phyloP scores from a whole-genome alignment of 2,888 invertebrate genomes.

The Himalopsyche anomala region DNA sequence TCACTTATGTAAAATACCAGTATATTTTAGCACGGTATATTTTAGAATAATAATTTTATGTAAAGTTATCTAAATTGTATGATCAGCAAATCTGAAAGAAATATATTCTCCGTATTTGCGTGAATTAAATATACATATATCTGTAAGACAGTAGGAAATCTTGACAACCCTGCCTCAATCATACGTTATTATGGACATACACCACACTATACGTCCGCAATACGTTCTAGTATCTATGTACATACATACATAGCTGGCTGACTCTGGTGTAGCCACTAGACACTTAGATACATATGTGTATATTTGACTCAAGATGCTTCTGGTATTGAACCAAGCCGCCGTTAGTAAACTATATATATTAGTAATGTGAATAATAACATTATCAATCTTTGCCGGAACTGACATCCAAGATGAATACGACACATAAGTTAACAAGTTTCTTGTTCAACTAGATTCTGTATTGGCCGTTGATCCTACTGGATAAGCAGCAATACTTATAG shows the following conservation, averaged over 20 bases:
- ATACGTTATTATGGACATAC: slow-evolving; percentile 41
- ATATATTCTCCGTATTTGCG: too few relatives aligned
- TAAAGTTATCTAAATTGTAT: too few relatives aligned
- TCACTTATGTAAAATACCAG: too few relatives aligned
- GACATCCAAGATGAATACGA: neutral
- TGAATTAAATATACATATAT: neutral
- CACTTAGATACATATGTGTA: slow-evolving; percentile 25
- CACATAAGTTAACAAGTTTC: too few relatives aligned
- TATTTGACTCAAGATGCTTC: neutral
- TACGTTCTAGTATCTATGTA: slow-evolving; percentile 16
- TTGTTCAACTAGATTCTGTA: too few relatives aligned
- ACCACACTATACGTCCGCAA: slow-evolving; percentile 44
- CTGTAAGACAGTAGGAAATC: neutral
- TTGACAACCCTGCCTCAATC: slow-evolving; percentile 18
- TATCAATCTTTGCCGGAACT: neutral
- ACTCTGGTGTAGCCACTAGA: slow-evolving; percentile 3
- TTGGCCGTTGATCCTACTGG: too few relatives aligned
- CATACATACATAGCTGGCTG: neutral
- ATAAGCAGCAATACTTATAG: too few relatives aligned
- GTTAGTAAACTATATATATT: neutral
- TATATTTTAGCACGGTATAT: too few relatives aligned
- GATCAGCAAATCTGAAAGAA: too few relatives aligned
- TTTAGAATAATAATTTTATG: too few relatives aligned
- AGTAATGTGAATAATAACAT: neutral
- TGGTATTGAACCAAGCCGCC: neutral